These are phyloP conservation scores for Callopanchax toddi DNA, from an alignment of 2,113 vertebrate species.

Conservation along the genomic window DNA sequence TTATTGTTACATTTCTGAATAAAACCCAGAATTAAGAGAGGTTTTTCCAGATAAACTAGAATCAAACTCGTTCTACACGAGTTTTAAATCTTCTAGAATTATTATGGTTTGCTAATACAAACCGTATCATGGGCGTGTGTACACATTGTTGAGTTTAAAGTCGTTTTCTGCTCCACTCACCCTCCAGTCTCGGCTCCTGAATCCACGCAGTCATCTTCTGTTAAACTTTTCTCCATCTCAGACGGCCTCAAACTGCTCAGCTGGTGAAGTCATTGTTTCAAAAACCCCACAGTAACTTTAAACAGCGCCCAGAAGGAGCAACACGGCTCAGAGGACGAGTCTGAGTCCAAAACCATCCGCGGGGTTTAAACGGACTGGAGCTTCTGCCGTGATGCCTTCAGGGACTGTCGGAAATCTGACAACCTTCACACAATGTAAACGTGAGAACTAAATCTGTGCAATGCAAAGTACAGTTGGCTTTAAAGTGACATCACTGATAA, in stretches of 20 bases:
- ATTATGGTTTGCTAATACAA: too few relatives aligned
- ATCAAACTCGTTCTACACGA: too few relatives aligned
- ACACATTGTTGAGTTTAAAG: too few relatives aligned
- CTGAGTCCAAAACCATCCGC: not conserved
- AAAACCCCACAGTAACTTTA: not conserved
- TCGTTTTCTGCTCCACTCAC: slow-evolving; percentile 58
- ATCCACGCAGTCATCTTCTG: slow-evolving; percentile 78
- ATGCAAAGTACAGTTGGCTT: too few relatives aligned
- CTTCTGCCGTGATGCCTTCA: slow-evolving; percentile 25
- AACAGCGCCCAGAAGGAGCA: not conserved
- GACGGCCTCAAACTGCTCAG: not conserved
- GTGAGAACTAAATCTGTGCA: too few relatives aligned
- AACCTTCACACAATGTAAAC: not conserved
- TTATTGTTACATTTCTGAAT: too few relatives aligned
- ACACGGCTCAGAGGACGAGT: not conserved
- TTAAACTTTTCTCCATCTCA: slow-evolving; percentile 74
- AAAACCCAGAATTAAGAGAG: too few relatives aligned
- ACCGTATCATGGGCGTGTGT: too few relatives aligned
- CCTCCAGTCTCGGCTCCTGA: slow-evolving; percentile 79
- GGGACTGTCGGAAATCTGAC: not conserved
- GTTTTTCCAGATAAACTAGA: too few relatives aligned
- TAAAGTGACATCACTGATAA: not conserved
- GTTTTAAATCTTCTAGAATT: too few relatives aligned
- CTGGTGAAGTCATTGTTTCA: slow-evolving; percentile 23
- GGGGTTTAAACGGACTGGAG: not conserved